A percentile compares a stretch with the other conserved stretches of the same genome.
phyloP scores from a whole-genome alignment of 2,888 invertebrate genomes.

The Drosophila emarginata region DNA sequence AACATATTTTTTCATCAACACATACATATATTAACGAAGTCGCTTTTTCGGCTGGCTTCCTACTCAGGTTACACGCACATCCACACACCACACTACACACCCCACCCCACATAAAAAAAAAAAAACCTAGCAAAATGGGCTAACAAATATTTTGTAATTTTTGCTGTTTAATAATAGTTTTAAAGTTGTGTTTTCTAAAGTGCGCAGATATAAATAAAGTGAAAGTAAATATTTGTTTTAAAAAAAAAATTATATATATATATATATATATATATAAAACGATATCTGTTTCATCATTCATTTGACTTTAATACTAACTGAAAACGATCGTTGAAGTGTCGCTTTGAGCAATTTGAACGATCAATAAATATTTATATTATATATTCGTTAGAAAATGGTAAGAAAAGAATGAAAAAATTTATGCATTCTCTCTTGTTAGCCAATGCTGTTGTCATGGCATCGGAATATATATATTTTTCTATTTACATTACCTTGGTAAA shows the following conservation, averaged over 20 bases:
- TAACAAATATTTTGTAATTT: slow-evolving; percentile 47
- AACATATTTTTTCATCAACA: background rate
- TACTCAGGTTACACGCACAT: slow-evolving; percentile 62
- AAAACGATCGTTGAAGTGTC: too few species aligned
- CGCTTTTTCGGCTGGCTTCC: slow-evolving; percentile 26
- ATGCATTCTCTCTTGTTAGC: background rate
- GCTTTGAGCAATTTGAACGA: too few species aligned
- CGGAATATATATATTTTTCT: background rate
- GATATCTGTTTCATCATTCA: too few species aligned
- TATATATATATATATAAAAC: too few species aligned
- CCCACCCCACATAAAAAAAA: background rate
- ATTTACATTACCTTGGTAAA: background rate
- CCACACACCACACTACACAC: slow-evolving; percentile 21
- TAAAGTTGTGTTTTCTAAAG: slow-evolving; percentile 61
- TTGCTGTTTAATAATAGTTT: slow-evolving; percentile 50
- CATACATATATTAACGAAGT: background rate
- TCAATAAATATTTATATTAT: too few species aligned
- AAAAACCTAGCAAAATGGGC: slow-evolving; percentile 17
- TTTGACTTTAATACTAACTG: too few species aligned
- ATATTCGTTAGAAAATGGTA: too few species aligned
- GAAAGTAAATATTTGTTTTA: slow-evolving; percentile 61
- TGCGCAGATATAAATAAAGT: slow-evolving; percentile 46
- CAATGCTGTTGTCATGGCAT: background rate
- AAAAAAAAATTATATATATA: background rate
- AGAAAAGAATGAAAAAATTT: background rate